Evolutionary conservation across 2,888 invertebrate species (phyloP), one percentile per base, ranked within the genome.

Genomic region (Gibbula magus): DNA sequence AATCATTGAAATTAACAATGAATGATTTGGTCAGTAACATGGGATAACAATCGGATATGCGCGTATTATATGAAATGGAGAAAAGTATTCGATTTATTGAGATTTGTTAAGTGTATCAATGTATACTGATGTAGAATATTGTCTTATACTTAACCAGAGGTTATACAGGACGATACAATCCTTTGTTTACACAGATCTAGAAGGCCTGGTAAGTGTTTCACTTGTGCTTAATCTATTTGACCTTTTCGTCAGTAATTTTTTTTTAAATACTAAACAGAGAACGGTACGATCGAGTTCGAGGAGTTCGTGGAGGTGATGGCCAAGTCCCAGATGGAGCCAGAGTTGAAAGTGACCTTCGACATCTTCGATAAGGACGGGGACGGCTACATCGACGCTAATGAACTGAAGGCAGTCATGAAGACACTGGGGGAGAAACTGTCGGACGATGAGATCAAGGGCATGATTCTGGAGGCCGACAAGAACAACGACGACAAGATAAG

Each of bases 251-350:
- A 10, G 18, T 52, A 52, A 0, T 35, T 29, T 56, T n/a, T 5
- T 18, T 10, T 51, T 5, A n/a, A n/a, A n/a, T n/a, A n/a, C n/a
- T n/a, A n/a, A n/a, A n/a, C 82, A 99, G 98, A 99, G 93, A 99
- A 99, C 94, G 99, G 99, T 93, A 99, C 99, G 94, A 99, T 99
- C 94, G 99, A 99, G 95, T 99, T 99, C 94, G 98, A 99, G 91
- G 99, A 99, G 95, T 99, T 99, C 95, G 95, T 99, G 93, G 98
- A 98, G 93, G 99, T 99, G 99, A 99, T 99, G 99, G 99, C 94
- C 18, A 81, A 83, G 75, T 75, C 53, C 18, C 75, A 75, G 32
- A 25, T 52, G 32, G 78, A 83, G 20, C 75, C 82, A 35, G 83
- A 83, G 78, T 82, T 84, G 77, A 78, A 81, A n/a, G 82, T 82